A percentile compares a stretch with the other conserved stretches of the same genome.
Conservation (phyloP, 2,888 invertebrate species). For the Microdon myrmicae region DNA sequence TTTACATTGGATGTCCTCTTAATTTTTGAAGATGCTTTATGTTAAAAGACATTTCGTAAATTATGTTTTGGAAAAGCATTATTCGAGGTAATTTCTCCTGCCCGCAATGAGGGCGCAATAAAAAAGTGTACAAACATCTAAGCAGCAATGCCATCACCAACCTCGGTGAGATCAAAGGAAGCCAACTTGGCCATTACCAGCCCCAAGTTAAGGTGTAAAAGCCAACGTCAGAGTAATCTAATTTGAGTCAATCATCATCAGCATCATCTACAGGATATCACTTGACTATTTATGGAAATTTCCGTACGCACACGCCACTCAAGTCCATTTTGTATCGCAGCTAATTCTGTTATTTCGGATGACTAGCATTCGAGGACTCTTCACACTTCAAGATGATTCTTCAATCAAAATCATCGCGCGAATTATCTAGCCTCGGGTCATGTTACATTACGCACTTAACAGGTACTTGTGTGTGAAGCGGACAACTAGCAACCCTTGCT, state of each 20-base stretch:
- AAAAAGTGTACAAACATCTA: conserved; percentile 29
- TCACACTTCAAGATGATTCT: conserved; percentile 39
- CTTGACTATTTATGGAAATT: conserved; percentile 34
- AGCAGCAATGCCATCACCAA: conserved; percentile 7
- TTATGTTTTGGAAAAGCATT: too few relatives aligned
- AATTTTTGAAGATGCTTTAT: too few relatives aligned
- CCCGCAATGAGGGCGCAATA: too few relatives aligned
- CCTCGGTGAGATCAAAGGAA: conserved; percentile 21
- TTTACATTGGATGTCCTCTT: too few relatives aligned
- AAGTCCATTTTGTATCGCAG: conserved; percentile 5
- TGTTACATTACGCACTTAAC: conserved; percentile 51
- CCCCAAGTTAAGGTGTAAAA: not conserved
- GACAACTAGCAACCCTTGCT: conserved; percentile 40
- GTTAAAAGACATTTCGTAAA: too few relatives aligned
- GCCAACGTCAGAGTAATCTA: conserved; percentile 21
- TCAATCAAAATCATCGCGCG: conserved; percentile 50
- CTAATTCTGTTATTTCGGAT: conserved; percentile 45
- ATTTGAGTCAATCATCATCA: conserved; percentile 29
- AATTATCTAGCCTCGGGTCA: conserved; percentile 52
- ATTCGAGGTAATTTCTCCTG: too few relatives aligned
- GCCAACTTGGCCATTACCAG: not conserved
- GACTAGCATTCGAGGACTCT: conserved; percentile 25
- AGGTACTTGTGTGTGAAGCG: conserved; percentile 49
- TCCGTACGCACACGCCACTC: not conserved
- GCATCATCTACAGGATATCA: conserved; percentile 14